Conservation (phyloP, 2,113 vertebrate genomes). For the Poeciliopsis turrubarensis region DNA sequence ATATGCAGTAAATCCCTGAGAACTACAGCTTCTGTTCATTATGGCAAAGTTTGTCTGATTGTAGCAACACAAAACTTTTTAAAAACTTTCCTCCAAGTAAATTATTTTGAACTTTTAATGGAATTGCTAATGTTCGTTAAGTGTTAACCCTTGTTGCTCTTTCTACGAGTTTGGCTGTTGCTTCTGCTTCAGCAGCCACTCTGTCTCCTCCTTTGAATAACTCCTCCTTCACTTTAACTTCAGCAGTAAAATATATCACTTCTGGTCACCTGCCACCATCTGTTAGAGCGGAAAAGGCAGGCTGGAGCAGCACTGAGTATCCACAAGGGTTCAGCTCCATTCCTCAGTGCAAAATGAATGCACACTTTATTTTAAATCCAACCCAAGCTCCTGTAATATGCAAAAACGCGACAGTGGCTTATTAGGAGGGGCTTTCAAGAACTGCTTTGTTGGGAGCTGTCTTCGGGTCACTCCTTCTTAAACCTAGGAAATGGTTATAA, state of each 20-base stretch:
- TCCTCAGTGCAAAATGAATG: too few relatives aligned
- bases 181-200: neutral
- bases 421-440: too few relatives aligned
- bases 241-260: neutral
- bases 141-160: neutral
- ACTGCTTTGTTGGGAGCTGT: too few relatives aligned
- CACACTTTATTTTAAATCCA: too few relatives aligned
- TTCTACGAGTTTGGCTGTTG: neutral
- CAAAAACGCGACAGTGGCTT: neutral
- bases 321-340: neutral
- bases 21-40: constrained; percentile 56
- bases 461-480: too few relatives aligned
- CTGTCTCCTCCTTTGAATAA: neutral
- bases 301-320: neutral
- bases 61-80: constrained; percentile 70
- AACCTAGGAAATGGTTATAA: too few relatives aligned
- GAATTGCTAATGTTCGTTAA: neutral
- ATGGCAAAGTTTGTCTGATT: constrained; percentile 75
- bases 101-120: neutral
- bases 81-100: neutral
- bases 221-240: neutral
- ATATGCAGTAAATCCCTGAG: constrained; percentile 78
- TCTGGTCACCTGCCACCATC: neutral
- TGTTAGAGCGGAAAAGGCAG: neutral
- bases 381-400: neutral